phyloP scores from a whole-genome alignment of 2,113 vertebrate species.

The Scomber scombrus region DNA sequence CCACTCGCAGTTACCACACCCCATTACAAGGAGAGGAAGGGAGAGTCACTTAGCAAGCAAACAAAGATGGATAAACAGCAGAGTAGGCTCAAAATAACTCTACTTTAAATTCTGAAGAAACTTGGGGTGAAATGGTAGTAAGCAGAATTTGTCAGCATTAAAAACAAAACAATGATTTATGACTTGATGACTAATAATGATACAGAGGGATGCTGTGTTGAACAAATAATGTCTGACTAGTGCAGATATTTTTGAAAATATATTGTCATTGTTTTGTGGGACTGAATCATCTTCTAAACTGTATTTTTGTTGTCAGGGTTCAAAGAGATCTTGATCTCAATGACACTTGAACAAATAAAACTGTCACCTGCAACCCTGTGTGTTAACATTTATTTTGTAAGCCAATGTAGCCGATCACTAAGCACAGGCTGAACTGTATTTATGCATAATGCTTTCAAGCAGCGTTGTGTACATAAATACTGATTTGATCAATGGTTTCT shows the following conservation, averaged over 20 bases:
- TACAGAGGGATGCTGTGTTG: no score
- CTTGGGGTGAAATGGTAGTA: background rate
- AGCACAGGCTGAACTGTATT: background rate
- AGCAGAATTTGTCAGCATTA: background rate
- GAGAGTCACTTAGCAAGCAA: constrained; percentile 13
- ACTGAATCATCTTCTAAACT: background rate
- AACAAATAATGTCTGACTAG: background rate
- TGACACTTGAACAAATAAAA: background rate
- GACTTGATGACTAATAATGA: no score
- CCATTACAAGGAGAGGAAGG: background rate
- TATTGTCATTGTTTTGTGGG: background rate
- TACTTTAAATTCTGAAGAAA: background rate
- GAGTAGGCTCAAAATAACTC: background rate
- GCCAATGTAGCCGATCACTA: background rate
- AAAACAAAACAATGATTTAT: no score
- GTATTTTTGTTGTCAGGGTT: background rate
- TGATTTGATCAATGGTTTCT: no score
- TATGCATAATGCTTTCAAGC: no score
- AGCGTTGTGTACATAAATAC: no score
- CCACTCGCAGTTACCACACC: constrained; percentile 4
- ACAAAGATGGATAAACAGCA: constrained; percentile 19
- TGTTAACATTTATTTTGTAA: background rate
- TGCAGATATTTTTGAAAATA: background rate
- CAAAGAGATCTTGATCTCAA: background rate
- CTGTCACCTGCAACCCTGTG: background rate